Evolutionary conservation across 2,888 invertebrate genomes (phyloP).

Genomic region (Drosophila rubida): DNA sequence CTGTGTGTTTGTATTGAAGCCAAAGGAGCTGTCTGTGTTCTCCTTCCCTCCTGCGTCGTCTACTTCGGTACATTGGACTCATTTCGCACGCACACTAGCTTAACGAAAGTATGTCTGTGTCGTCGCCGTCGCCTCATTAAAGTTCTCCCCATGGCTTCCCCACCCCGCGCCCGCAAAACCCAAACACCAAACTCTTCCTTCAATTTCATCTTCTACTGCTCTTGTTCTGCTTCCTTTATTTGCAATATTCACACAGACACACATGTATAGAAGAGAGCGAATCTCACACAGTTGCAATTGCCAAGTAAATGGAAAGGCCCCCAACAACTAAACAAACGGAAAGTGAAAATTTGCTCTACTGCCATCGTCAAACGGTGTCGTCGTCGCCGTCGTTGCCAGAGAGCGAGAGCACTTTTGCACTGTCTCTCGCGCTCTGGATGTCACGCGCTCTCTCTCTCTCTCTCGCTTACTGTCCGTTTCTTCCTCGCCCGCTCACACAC

Average conservation of each 20-base stretch:
- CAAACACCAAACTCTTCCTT: constrained; percentile 77
- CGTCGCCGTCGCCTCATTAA: constrained; percentile 73
- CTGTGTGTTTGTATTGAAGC: constrained; percentile 39
- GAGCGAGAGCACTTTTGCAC: constrained; percentile 34
- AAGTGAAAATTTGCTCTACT: constrained; percentile 84
- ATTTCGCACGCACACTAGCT: constrained; percentile 67
- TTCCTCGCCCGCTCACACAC: constrained; percentile 45
- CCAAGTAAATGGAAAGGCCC: constrained; percentile 76
- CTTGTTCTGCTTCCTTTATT: constrained; percentile 78
- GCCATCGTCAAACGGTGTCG: constrained; percentile 55
- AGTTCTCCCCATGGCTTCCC: constrained; percentile 57
- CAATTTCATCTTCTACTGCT: constrained; percentile 61
- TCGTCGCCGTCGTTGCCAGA: constrained; percentile 10
- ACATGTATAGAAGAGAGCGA: constrained; percentile 30
- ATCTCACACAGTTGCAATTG: constrained; percentile 45
- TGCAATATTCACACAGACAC: constrained; percentile 59
- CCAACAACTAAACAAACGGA: constrained; percentile 82
- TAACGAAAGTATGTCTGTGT: constrained; percentile 78
- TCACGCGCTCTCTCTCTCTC: background rate
- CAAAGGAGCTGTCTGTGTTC: constrained; percentile 66
- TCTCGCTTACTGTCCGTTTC: constrained; percentile 18
- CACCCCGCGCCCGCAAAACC: constrained; percentile 4
- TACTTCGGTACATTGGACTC: constrained; percentile 75
- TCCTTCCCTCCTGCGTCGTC: constrained; percentile 27
- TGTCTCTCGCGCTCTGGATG: constrained; percentile 23